These are phyloP conservation scores for Ichneumoninae sp. DNA, from an alignment of 2,888 invertebrate genomes.

Conservation along the genomic window DNA sequence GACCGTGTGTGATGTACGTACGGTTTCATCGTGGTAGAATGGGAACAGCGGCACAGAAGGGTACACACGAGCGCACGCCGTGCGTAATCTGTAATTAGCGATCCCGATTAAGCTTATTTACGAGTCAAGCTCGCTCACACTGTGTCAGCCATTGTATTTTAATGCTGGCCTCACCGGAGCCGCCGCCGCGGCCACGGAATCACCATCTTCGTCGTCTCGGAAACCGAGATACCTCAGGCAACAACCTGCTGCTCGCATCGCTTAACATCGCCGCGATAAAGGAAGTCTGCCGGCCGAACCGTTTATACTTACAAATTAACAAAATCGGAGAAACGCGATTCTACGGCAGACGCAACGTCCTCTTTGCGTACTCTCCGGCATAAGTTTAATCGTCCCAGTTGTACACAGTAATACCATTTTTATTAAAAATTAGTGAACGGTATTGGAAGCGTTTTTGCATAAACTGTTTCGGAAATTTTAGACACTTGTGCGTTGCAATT, in stretches of 20 bases:
- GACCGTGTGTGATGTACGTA: slow-evolving; percentile 53
- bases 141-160: slow-evolving; percentile 84
- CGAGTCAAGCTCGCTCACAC: slow-evolving; percentile 81
- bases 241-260: slow-evolving; percentile 39
- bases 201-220: slow-evolving; percentile 55
- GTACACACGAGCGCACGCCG: slow-evolving; percentile 77
- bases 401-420: too few relatives aligned
- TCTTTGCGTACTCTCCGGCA: not conserved
- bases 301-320: slow-evolving; percentile 73
- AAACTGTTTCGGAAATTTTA: too few relatives aligned
- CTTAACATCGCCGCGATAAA: slow-evolving; percentile 62
- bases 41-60: slow-evolving; percentile 78
- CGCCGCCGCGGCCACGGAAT: slow-evolving; percentile 41
- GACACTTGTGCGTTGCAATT: too few relatives aligned
- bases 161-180: slow-evolving; percentile 74
- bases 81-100: slow-evolving; percentile 83
- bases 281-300: slow-evolving; percentile 73
- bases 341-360: not conserved
- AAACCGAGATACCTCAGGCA: slow-evolving; percentile 21
- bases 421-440: too few relatives aligned
- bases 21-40: slow-evolving; percentile 77
- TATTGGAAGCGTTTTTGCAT: too few relatives aligned
- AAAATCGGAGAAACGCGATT: slow-evolving; percentile 48
- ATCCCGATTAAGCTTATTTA: slow-evolving; percentile 84
- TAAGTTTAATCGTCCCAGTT: not conserved